Evolutionary conservation across 1,140 invertebrate genomes (phyloP), one percentile per base, ranked within the genome.

Genomic region (Oscheius sp.): DNA sequence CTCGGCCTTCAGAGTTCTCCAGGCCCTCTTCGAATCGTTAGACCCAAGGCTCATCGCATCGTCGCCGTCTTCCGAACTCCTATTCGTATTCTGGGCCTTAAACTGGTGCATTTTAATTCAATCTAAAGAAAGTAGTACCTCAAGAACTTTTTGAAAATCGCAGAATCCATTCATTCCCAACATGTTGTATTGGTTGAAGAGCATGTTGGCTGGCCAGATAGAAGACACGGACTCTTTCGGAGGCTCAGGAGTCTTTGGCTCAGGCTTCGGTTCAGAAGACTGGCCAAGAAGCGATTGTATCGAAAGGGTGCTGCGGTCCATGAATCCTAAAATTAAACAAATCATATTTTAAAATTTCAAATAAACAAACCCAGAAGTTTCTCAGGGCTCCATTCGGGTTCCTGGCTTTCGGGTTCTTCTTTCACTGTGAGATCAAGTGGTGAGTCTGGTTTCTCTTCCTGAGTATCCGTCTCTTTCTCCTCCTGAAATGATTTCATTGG

Each of bases 1-100:
- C 36, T 86, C 85, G 34, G 86, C 76, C 61, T 83, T 80, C 75
- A 85, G 85, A 68, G 81, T 79, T 76, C 87, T 87, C 85, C 85
- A 86, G 20, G 73, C 74, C 29, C 65, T 31, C 29, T 75, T 70
- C 13, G 73, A 75, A 32, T 75, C 61, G 61, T 70, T 65, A 23
- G 73, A 75, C 29, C 59, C 61, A 1, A 58, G 34, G 13, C 59
- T 63, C 7, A 61, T 49, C 1, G 68, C 36, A 29, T 75, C 73
- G 38, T 75, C 73, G 58, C 63, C 73, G 3, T 59, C 49, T 7
- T 55, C 49, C 15, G 49, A 55, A 23, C 49, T 55, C 7, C 7
- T 23, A 7, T 26, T 15, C 7, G 7, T 55, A 15, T 55, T 55
- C 49, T 55, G 49, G 7, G 49, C 49, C 23, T n/a, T n/a, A n/a